Conservation (phyloP, 2,113 vertebrate genomes). For the Psophia crepitans region DNA sequence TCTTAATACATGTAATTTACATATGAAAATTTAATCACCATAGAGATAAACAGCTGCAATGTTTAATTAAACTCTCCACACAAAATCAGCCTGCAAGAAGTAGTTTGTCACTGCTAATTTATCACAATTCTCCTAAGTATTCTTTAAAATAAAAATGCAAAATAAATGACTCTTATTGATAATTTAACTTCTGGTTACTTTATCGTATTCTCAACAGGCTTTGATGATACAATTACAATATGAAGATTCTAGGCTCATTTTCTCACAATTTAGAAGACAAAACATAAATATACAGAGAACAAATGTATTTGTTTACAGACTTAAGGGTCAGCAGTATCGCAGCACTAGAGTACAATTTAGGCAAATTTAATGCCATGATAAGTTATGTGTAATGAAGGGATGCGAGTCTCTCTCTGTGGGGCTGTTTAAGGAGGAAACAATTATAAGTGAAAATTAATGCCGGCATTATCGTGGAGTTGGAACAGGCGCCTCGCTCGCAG, state of each 20-base stretch:
- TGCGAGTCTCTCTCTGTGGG: constrained; percentile 59
- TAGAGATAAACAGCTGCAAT: constrained; percentile 86
- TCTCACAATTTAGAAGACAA: constrained; percentile 68
- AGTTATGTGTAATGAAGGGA: constrained; percentile 60
- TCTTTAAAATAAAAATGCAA: constrained; percentile 85
- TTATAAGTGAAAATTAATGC: constrained; percentile 69
- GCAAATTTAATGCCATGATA: constrained; percentile 68
- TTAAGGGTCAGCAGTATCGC: constrained; percentile 67
- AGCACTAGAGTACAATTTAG: constrained; percentile 65
- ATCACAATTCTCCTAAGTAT: constrained; percentile 86
- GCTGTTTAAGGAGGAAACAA: constrained; percentile 67
- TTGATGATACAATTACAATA: constrained; percentile 75
- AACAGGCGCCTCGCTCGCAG: constrained; percentile 4
- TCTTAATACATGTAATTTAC: constrained; percentile 88
- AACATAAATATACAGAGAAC: constrained; percentile 66
- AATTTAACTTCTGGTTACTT: constrained; percentile 84
- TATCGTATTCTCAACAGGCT: constrained; percentile 80
- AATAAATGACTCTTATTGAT: constrained; percentile 85
- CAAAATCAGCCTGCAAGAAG: constrained; percentile 82
- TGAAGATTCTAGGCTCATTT: constrained; percentile 76
- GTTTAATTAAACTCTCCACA: constrained; percentile 88
- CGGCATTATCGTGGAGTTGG: constrained; percentile 7
- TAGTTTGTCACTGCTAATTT: constrained; percentile 84
- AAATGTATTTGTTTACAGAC: constrained; percentile 77
- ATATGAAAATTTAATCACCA: constrained; percentile 87